phyloP scores from a whole-genome alignment of 92 coral and sea anemone genomes.

The Zoanthus sansibaricus region DNA sequence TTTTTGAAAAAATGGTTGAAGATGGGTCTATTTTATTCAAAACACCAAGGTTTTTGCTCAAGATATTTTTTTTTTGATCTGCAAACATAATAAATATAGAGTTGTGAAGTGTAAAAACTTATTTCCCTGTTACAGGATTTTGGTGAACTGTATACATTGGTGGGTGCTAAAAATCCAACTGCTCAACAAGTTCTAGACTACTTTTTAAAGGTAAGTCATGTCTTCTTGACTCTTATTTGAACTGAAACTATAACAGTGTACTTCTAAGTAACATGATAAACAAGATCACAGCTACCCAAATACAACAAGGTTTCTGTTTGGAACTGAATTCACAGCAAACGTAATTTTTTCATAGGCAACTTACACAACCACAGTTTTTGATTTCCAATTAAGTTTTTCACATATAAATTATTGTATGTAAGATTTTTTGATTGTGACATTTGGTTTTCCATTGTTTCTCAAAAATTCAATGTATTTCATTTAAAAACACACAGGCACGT shows the following conservation, averaged over 20 bases:
- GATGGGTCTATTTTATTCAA: not conserved
- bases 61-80: not conserved
- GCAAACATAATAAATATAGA: not conserved
- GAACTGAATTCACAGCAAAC: not conserved
- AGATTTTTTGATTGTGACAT: not conserved
- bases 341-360: not conserved
- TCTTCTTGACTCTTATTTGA: not conserved
- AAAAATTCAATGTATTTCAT: not conserved
- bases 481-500: constrained; percentile 38
- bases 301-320: not conserved
- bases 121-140: constrained; percentile 41
- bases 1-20: not conserved
- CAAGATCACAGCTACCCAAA: too few species aligned
- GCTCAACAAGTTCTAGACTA: constrained; percentile 17
- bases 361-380: not conserved
- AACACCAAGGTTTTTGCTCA: not conserved
- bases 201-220: constrained; percentile 39
- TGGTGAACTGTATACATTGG: constrained; percentile 27
- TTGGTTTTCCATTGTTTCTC: not conserved
- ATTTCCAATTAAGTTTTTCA: not conserved
- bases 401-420: not conserved
- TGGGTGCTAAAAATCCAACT: constrained; percentile 39
- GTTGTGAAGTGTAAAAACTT: not conserved
- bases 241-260: not conserved
- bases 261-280: too few species aligned